These are phyloP conservation scores for Pterobdella sp. DNA, from an alignment of 2,888 invertebrate species.

Conservation along the genomic window DNA sequence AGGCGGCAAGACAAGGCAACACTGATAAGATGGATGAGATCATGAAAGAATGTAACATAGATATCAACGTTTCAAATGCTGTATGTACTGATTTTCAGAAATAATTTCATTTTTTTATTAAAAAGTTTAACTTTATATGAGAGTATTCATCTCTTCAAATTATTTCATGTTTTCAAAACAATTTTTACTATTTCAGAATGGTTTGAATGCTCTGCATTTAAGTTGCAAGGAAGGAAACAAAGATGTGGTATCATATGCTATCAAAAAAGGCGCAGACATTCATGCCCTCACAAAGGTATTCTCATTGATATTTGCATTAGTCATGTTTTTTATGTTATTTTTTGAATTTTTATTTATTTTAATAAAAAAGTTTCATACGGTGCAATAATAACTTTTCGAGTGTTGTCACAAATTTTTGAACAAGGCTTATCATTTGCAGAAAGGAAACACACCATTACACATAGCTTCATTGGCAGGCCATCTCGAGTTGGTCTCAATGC, in stretches of 20 bases:
- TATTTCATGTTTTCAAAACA: not conserved
- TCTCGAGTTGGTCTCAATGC: constrained; percentile 19
- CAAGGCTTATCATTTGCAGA: constrained; percentile 31
- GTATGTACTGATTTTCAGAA: constrained; percentile 59
- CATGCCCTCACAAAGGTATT: constrained; percentile 75
- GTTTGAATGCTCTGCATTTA: constrained; percentile 82
- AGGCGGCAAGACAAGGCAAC: constrained; percentile 95
- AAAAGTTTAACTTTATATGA: not conserved
- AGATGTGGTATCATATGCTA: constrained; percentile 87
- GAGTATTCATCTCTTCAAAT: not conserved
- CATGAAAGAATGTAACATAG: constrained; percentile 79
- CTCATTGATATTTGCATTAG: not conserved
- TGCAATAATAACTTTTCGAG: not conserved
- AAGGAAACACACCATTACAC: constrained; percentile 73
- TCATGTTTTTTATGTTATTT: not conserved
- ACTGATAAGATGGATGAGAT: constrained; percentile 94
- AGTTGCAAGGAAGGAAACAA: constrained; percentile 94
- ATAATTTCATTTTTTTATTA: not conserved
- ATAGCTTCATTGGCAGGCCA: constrained; percentile 79
- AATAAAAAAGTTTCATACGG: not conserved
- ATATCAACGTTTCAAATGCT: constrained; percentile 98
- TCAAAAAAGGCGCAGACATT: constrained; percentile 85
- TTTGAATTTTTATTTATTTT: not conserved
- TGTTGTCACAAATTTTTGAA: not conserved
- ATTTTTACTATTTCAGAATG: constrained; percentile 35